Conservation (phyloP, 2,113 vertebrate genomes). For the Hucho hucho region DNA sequence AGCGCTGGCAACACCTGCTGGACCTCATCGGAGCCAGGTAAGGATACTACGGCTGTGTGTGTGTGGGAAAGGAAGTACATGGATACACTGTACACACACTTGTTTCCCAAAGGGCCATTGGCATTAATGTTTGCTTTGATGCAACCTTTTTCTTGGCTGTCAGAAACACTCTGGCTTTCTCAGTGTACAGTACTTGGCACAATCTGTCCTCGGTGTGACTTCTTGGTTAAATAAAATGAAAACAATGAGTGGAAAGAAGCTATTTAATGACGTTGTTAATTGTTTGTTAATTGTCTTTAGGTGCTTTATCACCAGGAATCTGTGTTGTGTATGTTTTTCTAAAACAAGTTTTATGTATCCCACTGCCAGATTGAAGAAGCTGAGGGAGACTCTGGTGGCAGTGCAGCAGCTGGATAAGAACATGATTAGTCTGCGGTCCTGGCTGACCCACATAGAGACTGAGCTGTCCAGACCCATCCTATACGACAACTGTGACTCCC, state of each 20-base stretch:
- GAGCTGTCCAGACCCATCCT: conserved; percentile 90
- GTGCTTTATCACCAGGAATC: background rate
- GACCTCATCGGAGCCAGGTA: conserved; percentile 94
- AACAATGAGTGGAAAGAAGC: no score
- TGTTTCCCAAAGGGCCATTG: background rate
- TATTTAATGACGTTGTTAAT: background rate
- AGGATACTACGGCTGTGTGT: conserved; percentile 15
- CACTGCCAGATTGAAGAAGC: conserved; percentile 86
- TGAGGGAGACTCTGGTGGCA: conserved; percentile 92
- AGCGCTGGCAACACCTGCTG: conserved; percentile 95
- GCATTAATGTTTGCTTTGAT: background rate
- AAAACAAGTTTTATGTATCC: background rate
- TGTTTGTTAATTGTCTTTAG: background rate
- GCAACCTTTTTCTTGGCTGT: background rate
- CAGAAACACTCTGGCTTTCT: background rate
- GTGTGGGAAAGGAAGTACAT: background rate
- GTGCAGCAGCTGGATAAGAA: conserved; percentile 97
- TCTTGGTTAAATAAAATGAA: no score
- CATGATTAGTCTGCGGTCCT: conserved; percentile 89
- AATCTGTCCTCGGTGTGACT: no score
- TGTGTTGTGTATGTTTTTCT: background rate
- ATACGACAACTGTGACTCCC: conserved; percentile 88
- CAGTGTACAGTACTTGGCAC: background rate
- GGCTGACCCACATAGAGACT: conserved; percentile 92
- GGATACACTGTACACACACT: background rate